phyloP scores from a whole-genome alignment of 2,113 vertebrate genomes.

The Caloenas nicobarica region DNA sequence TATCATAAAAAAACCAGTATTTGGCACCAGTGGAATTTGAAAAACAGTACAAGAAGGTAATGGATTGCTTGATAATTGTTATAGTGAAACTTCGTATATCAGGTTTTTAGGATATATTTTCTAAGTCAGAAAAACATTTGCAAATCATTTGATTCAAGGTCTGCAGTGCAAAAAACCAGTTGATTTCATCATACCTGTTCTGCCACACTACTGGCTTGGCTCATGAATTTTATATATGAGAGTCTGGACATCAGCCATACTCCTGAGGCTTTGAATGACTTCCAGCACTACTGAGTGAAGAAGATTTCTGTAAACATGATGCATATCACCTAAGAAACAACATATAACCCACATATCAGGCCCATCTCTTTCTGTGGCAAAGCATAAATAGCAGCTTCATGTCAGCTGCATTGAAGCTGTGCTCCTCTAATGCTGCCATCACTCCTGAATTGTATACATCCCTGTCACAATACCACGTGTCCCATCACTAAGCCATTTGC shows the following conservation, averaged over 20 bases:
- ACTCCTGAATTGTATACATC: rapidly evolving
- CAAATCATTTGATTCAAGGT: background rate
- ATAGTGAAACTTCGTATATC: background rate
- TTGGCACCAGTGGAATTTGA: background rate
- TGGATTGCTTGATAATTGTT: background rate
- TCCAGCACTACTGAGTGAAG: background rate
- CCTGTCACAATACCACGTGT: background rate
- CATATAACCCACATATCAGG: background rate
- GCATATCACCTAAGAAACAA: background rate
- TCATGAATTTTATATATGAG: background rate
- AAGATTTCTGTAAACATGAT: background rate
- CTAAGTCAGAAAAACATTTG: background rate
- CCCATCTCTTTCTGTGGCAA: background rate
- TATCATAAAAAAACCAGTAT: background rate
- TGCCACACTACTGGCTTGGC: background rate
- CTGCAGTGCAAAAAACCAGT: background rate
- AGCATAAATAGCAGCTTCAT: too few relatives aligned
- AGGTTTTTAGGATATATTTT: background rate
- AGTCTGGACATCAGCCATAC: background rate
- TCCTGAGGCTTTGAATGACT: background rate
- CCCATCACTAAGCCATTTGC: background rate
- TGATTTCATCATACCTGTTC: background rate
- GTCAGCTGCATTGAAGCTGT: background rate
- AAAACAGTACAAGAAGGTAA: background rate
- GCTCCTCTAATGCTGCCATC: background rate